Evolutionary conservation across 2,113 vertebrate species (phyloP).

Genomic region (Dissostichus mawsoni): DNA sequence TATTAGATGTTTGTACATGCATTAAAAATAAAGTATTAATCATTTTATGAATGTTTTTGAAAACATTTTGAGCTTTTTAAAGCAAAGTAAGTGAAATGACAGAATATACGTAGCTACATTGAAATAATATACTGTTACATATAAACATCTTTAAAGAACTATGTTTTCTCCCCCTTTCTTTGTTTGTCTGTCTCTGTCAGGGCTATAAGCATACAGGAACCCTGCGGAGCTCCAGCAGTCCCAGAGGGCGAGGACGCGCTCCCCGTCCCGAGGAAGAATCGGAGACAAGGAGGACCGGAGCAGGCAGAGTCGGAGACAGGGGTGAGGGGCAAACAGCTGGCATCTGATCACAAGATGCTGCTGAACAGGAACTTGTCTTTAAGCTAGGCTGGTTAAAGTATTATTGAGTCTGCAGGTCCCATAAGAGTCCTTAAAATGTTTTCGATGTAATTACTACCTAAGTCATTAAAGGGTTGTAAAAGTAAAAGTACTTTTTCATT

Average conservation of each 20-base stretch:
- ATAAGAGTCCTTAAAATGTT: no score
- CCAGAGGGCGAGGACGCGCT: constrained; percentile 90
- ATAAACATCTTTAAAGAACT: not conserved
- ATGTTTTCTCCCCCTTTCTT: not conserved
- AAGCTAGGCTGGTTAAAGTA: no score
- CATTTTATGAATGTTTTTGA: not conserved
- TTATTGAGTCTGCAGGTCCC: no score
- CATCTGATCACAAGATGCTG: not conserved
- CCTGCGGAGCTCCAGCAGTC: constrained; percentile 92
- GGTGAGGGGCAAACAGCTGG: constrained; percentile 63
- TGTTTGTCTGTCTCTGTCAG: constrained; percentile 59
- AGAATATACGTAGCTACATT: not conserved
- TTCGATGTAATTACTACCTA: no score
- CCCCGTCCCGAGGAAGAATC: constrained; percentile 87
- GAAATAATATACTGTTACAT: not conserved
- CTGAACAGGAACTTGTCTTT: no score
- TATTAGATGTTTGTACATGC: no score
- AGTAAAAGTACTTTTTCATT: no score
- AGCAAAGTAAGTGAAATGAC: not conserved
- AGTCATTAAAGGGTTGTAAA: no score
- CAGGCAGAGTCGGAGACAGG: constrained; percentile 87
- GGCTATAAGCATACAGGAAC: constrained; percentile 89
- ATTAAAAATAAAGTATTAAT: not conserved
- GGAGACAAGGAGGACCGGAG: constrained; percentile 88
- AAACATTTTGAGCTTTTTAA: not conserved